phyloP scores from a whole-genome alignment of 37 sponge, comb jelly and placozoan species.

The Lycopodina hypogea region DNA sequence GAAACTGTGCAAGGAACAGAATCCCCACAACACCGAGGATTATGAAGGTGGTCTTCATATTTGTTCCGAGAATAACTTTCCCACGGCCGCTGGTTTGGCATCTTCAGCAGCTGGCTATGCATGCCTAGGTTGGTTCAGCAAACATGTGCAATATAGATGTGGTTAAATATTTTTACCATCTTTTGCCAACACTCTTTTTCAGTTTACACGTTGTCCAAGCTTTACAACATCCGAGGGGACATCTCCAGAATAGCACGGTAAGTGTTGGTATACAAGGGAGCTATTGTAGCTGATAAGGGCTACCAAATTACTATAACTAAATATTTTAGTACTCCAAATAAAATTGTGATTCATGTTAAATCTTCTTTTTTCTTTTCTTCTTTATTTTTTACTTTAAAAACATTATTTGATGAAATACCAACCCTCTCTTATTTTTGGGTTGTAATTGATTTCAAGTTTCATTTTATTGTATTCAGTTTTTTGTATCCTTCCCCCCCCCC shows the following conservation, averaged over 20 bases:
- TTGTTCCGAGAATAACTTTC: conserved; percentile 90
- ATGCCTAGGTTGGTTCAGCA: conserved; percentile 66
- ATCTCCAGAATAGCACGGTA: conserved; percentile 85
- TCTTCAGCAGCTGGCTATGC: conserved; percentile 99
- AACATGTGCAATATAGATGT: not conserved
- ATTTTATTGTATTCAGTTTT: too few relatives aligned
- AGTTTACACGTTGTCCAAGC: conserved; percentile 33
- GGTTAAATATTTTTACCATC: not conserved
- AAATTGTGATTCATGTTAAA: too few relatives aligned
- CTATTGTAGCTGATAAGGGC: too few relatives aligned
- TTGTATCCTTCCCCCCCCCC: too few relatives aligned
- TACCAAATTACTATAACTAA: too few relatives aligned
- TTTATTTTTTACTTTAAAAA: too few relatives aligned
- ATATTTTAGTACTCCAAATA: too few relatives aligned
- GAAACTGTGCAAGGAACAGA: conserved; percentile 19
- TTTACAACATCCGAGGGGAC: conserved; percentile 66
- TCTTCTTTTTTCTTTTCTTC: too few relatives aligned
- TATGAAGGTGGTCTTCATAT: conserved; percentile 59
- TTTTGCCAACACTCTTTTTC: not conserved
- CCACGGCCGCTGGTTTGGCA: conserved; percentile 98
- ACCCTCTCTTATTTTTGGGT: too few relatives aligned
- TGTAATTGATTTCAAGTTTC: too few relatives aligned
- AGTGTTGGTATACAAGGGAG: not conserved
- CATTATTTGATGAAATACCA: too few relatives aligned
- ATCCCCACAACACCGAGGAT: not conserved